A percentile compares a stretch with the other conserved stretches of the same genome.
Evolutionary conservation across 2,113 vertebrate genomes (phyloP).

Genomic region (Danionella cerebrum): DNA sequence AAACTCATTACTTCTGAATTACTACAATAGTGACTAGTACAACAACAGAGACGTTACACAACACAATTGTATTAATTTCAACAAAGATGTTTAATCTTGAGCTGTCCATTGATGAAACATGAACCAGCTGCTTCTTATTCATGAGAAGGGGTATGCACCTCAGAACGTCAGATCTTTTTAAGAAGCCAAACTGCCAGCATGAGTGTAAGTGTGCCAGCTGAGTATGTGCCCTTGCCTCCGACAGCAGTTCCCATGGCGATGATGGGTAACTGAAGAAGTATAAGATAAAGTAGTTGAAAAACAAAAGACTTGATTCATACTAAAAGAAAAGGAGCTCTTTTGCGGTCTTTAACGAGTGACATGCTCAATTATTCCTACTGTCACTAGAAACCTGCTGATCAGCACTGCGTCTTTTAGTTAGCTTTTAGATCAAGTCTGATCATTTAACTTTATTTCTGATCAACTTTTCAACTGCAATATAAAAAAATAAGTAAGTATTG

Average conservation of each 20-base stretch:
- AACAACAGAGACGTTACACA: not conserved
- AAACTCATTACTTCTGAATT: not conserved
- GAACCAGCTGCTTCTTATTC: not conserved
- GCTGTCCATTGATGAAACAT: not conserved
- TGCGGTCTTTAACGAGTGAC: not conserved
- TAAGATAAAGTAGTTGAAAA: not conserved
- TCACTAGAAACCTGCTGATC: too few species aligned
- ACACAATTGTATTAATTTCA: not conserved
- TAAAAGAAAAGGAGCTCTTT: not conserved
- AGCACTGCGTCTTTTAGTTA: too few species aligned
- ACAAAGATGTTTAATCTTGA: not conserved
- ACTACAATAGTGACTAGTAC: not conserved
- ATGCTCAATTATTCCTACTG: too few species aligned
- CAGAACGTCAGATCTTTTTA: not conserved
- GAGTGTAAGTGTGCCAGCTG: not conserved
- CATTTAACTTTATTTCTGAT: too few species aligned
- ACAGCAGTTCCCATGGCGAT: slow-evolving; percentile 15
- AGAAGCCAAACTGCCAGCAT: not conserved
- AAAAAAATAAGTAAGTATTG: too few species aligned
- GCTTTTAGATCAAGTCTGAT: too few species aligned
- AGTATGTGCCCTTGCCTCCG: not conserved
- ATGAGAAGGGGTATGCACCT: not conserved
- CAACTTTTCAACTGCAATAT: too few species aligned
- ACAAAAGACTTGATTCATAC: not conserved
- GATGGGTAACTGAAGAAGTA: not conserved